Evolutionary conservation across 2,888 invertebrate genomes (phyloP).

Genomic region (Labia minor): DNA sequence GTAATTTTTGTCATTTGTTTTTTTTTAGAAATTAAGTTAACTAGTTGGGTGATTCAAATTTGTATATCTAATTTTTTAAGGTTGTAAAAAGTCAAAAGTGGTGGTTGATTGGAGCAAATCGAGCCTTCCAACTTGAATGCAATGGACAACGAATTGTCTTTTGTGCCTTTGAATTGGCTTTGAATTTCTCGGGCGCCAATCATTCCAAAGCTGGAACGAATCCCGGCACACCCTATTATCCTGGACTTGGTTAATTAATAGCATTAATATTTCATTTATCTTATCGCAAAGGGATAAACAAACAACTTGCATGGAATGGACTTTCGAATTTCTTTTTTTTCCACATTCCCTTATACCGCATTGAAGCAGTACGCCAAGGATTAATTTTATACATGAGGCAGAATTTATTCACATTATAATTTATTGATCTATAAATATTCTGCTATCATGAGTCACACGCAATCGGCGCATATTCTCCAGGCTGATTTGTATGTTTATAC

Average conservation of each 20-base stretch:
- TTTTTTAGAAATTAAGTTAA: too few species aligned
- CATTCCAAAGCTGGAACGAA: not conserved
- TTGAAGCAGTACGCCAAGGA: not conserved
- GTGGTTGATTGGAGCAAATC: too few species aligned
- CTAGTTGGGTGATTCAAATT: too few species aligned
- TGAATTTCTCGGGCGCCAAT: not conserved
- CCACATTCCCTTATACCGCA: not conserved
- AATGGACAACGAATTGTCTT: not conserved
- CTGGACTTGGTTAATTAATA: not conserved
- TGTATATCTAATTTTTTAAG: too few species aligned
- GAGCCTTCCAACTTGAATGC: too few species aligned
- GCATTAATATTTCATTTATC: constrained; percentile 5
- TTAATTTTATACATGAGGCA: not conserved
- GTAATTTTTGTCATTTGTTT: too few species aligned
- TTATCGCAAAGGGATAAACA: not conserved
- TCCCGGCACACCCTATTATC: not conserved
- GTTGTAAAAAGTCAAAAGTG: too few species aligned
- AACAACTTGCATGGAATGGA: not conserved
- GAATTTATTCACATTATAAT: constrained; percentile 7
- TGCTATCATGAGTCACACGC: constrained; percentile 13
- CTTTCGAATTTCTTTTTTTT: not conserved
- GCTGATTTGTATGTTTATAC: constrained; percentile 7
- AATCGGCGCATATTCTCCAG: not conserved
- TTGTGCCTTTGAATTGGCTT: not conserved
- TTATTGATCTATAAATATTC: constrained; percentile 13